A percentile compares a stretch with the other conserved stretches of the same genome.
phyloP scores from a whole-genome alignment of 2,888 invertebrate species.

The Epistrophe eligans region DNA sequence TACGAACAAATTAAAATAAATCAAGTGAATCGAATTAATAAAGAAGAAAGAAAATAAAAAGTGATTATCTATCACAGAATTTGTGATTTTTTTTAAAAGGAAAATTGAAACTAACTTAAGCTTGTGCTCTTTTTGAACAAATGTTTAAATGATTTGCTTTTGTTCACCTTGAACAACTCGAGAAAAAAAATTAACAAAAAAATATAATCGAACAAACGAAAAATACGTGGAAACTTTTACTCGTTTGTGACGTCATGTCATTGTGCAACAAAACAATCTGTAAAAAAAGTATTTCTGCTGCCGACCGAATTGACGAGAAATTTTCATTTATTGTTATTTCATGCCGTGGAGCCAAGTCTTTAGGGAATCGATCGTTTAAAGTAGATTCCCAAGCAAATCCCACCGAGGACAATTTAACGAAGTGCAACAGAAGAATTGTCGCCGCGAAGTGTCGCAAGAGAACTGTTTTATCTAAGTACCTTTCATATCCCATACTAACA shows the following conservation, averaged over 20 bases:
- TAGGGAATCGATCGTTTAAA: constrained; percentile 3
- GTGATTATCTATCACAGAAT: neutral
- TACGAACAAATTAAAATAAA: constrained; percentile 8
- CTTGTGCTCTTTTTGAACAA: neutral
- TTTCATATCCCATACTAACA: neutral
- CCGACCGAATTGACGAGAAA: constrained; percentile 31
- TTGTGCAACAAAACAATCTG: constrained; percentile 39
- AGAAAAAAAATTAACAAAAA: neutral
- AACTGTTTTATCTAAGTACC: constrained; percentile 25
- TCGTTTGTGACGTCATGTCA: constrained; percentile 69
- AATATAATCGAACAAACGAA: constrained; percentile 31
- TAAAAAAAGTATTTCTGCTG: constrained; percentile 12
- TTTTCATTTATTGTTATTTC: constrained; percentile 32
- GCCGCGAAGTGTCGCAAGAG: constrained; percentile 41
- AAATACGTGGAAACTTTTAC: constrained; percentile 40
- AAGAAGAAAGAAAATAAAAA: neutral
- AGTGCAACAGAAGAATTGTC: constrained; percentile 14
- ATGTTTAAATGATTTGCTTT: constrained; percentile 19
- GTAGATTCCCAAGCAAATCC: neutral
- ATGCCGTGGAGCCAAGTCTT: constrained; percentile 17
- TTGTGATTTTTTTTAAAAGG: neutral
- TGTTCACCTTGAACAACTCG: constrained; percentile 37
- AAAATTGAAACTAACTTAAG: neutral
- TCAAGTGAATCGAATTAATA: constrained; percentile 13
- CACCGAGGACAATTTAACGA: neutral